A percentile compares a stretch with the other conserved stretches of the same genome.
phyloP scores from a whole-genome alignment of 2,113 vertebrate species.

The Merops nubicus region DNA sequence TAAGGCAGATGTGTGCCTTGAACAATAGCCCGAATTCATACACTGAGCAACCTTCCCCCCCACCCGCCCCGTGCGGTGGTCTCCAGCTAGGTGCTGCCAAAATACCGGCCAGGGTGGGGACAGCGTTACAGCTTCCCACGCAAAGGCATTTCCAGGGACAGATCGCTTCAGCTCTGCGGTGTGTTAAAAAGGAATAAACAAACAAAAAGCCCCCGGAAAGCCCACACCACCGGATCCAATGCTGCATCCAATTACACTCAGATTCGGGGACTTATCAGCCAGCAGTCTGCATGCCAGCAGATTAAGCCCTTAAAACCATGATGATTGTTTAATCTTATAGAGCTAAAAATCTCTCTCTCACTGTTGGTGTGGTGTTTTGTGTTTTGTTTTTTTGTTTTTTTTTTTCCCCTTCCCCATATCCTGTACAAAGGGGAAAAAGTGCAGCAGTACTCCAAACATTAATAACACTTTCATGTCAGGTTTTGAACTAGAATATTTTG shows the following conservation, averaged over 20 bases:
- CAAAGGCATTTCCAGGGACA: slow-evolving; percentile 74
- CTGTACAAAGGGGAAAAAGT: slow-evolving; percentile 42
- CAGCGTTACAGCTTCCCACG: slow-evolving; percentile 60
- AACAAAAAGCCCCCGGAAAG: slow-evolving; percentile 26
- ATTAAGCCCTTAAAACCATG: slow-evolving; percentile 76
- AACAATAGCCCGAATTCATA: slow-evolving; percentile 90
- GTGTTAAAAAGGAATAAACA: slow-evolving; percentile 17
- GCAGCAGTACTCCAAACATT: slow-evolving; percentile 33
- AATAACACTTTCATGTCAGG: background rate
- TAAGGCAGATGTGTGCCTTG: slow-evolving; percentile 84
- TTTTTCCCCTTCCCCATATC: background rate
- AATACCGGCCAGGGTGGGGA: background rate
- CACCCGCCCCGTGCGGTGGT: background rate
- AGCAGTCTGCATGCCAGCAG: slow-evolving; percentile 62
- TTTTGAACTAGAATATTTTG: slow-evolving; percentile 9
- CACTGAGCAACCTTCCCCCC: background rate
- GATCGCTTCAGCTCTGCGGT: slow-evolving; percentile 68
- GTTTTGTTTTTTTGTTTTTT: too few species aligned
- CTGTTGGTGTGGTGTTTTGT: too few species aligned
- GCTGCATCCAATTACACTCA: slow-evolving; percentile 73
- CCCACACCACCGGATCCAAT: background rate
- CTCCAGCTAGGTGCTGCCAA: slow-evolving; percentile 39
- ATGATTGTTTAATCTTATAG: slow-evolving; percentile 72
- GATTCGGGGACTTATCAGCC: slow-evolving; percentile 61
- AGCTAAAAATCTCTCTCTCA: slow-evolving; percentile 48